Base-by-base conservation (phyloP, 2,113 vertebrate species). In the Terrapene triunguis region DNA sequence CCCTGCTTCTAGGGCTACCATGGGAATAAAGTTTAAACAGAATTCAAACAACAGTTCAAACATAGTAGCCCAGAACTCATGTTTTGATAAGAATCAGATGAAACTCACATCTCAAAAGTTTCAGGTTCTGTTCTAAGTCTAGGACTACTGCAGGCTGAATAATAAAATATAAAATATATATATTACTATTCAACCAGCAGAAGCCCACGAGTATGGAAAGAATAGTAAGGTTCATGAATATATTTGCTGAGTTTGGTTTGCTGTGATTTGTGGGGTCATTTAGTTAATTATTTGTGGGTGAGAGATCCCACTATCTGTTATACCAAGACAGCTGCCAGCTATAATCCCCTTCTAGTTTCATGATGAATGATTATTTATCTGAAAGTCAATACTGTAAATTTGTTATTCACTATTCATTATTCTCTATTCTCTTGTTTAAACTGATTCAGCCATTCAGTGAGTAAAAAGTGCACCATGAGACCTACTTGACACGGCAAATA, bases 331-430 rank as follows among this genome's bases (percentile, higher is more conserved):
- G 16, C 53, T 88, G 24, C 2, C 5, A 19, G 57, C 42, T 54
- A 42, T 7, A 83, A 82, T 35, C 38, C 79, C 65, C 50, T 54
- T 13, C 74, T 44, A 78, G 74, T 47, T 47, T 47, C 24, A 87
- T 62, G 1, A 47, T 95, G 59, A 93, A 93, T 80, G 85, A 92
- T 80, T 35, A 5, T 12, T 72, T 55, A 84, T 48, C 6, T 24
- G 54, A 95, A 76, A 0, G 0, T 44, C 25, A 14, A 44, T n/a
- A 1, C 1, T 21, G 84, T 25, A 85, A 82, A 1, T n/a, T 2
- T 82, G 3, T 69, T 89, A 90, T 94, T 65, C 22, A 17, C 32
- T 76, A 42, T 25, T 44, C 21, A 42, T 25, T 76, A 76, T 76
- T 76, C 24, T 16, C 11, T 78, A 29, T 78, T 78, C 24, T 78